phyloP scores from a whole-genome alignment of 2,113 vertebrate genomes.

The Serilophus lunatus region DNA sequence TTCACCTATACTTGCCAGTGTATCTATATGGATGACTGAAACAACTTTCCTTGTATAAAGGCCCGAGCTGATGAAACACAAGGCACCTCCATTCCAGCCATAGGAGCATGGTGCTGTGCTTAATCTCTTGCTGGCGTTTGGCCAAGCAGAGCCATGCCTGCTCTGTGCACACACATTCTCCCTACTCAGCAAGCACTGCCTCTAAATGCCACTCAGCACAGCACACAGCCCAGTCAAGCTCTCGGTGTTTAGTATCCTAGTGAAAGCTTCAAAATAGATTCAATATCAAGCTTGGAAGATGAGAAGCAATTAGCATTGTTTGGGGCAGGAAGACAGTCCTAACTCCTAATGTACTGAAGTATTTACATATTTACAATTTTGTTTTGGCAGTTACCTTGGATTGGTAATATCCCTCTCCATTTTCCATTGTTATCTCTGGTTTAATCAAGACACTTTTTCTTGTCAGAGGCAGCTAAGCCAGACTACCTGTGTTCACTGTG shows the following conservation, averaged over 20 bases:
- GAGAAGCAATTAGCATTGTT: background rate
- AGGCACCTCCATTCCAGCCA: too few species aligned
- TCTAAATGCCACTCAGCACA: background rate
- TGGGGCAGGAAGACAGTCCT: background rate
- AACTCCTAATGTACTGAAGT: accelerated
- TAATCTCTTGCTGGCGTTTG: too few species aligned
- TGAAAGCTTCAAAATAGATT: background rate
- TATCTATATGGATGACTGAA: background rate
- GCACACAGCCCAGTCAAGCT: accelerated
- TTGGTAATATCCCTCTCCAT: background rate
- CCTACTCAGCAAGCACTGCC: accelerated
- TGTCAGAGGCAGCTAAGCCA: background rate
- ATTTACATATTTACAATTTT: background rate
- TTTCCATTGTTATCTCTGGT: background rate
- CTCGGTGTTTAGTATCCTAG: background rate
- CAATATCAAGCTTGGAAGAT: background rate
- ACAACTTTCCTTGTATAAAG: accelerated
- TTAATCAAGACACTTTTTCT: background rate
- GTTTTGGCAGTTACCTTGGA: background rate
- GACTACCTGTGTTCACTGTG: accelerated
- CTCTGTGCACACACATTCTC: background rate
- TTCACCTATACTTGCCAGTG: accelerated
- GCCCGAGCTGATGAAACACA: background rate
- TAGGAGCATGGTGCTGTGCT: background rate
- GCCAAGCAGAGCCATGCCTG: background rate